Conservation (phyloP, 37 sponge, comb jelly and placozoan genomes). For the Ianthella basta region DNA sequence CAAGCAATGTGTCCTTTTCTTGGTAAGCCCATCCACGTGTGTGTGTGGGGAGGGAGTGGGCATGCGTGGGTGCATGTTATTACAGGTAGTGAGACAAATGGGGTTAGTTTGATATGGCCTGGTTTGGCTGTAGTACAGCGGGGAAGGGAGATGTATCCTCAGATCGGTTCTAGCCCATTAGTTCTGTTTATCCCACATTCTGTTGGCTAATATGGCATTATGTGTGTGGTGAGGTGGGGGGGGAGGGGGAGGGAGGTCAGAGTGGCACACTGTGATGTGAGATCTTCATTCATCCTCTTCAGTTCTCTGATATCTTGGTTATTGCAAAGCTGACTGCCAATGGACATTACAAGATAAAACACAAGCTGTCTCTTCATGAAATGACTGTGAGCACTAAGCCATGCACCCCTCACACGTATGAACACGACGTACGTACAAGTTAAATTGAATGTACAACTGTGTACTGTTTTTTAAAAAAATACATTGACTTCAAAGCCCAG, state of each 20-base stretch:
- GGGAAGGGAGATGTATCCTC: too few relatives aligned
- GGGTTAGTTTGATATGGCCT: not conserved
- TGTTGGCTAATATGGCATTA: too few relatives aligned
- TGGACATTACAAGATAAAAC: conserved; percentile 53
- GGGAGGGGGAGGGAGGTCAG: too few relatives aligned
- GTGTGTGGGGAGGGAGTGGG: too few relatives aligned
- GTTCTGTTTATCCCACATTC: too few relatives aligned
- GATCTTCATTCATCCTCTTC: not conserved
- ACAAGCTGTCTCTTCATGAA: conserved; percentile 43
- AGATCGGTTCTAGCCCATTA: too few relatives aligned
- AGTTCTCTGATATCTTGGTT: conserved; percentile 70
- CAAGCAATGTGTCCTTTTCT: conserved; percentile 51
- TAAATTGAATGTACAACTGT: not conserved
- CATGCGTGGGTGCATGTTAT: too few relatives aligned
- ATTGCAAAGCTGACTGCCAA: conserved; percentile 43
- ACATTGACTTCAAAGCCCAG: not conserved
- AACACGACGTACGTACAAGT: not conserved
- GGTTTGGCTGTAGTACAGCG: too few relatives aligned
- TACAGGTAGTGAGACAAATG: not conserved
- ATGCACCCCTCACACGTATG: not conserved
- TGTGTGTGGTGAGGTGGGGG: too few relatives aligned
- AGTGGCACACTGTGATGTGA: too few relatives aligned
- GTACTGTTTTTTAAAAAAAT: not conserved
- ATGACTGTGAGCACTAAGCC: not conserved
- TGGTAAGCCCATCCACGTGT: conserved; percentile 29